phyloP scores from a whole-genome alignment of 2,888 invertebrate species.

The Cheilosia soror region DNA sequence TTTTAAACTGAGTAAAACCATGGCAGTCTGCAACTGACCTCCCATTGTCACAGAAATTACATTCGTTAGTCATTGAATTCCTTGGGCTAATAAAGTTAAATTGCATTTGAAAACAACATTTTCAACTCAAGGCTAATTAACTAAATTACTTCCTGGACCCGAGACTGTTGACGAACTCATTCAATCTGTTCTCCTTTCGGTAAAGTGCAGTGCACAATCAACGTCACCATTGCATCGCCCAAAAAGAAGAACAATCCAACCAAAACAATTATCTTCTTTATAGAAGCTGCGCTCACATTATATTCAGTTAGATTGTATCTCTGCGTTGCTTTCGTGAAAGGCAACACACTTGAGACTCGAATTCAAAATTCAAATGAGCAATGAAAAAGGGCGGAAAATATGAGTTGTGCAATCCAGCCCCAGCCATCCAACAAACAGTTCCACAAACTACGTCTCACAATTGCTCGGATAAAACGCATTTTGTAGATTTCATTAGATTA shows the following conservation, averaged over 20 bases:
- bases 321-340: not conserved
- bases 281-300: slow-evolving; percentile 1
- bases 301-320: slow-evolving; percentile 38
- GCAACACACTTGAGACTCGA: slow-evolving; percentile 36
- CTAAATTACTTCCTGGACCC: slow-evolving; percentile 40
- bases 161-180: not conserved
- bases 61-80: not conserved
- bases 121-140: slow-evolving; percentile 64
- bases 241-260: slow-evolving; percentile 26
- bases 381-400: slow-evolving; percentile 43
- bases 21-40: not conserved
- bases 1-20: too few relatives aligned
- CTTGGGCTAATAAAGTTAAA: slow-evolving; percentile 33
- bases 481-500: slow-evolving; percentile 50
- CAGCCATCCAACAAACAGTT: not conserved
- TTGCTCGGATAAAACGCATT: slow-evolving; percentile 52
- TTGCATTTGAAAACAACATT: slow-evolving; percentile 54
- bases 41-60: not conserved
- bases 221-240: not conserved
- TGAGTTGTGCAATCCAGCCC: slow-evolving; percentile 34
- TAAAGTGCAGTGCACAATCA: not conserved
- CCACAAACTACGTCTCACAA: slow-evolving; percentile 28
- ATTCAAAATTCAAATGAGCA: slow-evolving; percentile 49
- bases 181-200: not conserved
- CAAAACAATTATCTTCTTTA: slow-evolving; percentile 38